phyloP scores from a whole-genome alignment of 2,113 vertebrate species.

The Phylloscopus trochilus region DNA sequence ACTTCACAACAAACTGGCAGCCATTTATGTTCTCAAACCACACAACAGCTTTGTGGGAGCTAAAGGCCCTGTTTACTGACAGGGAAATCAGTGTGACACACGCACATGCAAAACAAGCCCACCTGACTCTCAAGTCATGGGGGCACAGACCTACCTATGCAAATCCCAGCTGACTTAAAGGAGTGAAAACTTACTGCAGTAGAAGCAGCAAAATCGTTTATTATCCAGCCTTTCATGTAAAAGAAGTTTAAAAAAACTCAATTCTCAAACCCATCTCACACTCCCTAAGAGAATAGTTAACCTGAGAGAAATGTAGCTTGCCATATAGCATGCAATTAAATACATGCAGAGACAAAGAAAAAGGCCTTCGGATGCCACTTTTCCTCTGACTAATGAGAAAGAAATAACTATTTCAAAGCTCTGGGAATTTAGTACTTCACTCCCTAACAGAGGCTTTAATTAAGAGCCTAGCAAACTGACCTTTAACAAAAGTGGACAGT shows the following conservation, averaged over 20 bases:
- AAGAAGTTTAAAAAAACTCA: not conserved
- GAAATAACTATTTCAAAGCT: not conserved
- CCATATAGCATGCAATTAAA: not conserved
- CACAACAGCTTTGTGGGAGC: not conserved
- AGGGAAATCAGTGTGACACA: not conserved
- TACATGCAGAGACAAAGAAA: not conserved
- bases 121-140: not conserved
- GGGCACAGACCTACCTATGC: not conserved
- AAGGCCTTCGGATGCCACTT: not conserved
- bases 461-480: not conserved
- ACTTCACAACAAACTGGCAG: not conserved
- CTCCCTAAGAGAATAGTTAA: not conserved
- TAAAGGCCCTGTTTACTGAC: not conserved
- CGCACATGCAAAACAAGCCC: not conserved
- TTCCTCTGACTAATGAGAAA: not conserved
- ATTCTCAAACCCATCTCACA: not conserved
- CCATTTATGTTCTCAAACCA: not conserved
- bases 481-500: fast-evolving
- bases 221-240: not conserved
- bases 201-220: not conserved
- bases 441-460: not conserved
- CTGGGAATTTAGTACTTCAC: not conserved
- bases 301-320: not conserved
- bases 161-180: not conserved
- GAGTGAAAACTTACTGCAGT: not conserved